Percentiles rank a stretch among this genome's conserved stretches.
Evolutionary conservation across 2,888 invertebrate species (phyloP).

Genomic region (Gymnoscelis rufifasciata): DNA sequence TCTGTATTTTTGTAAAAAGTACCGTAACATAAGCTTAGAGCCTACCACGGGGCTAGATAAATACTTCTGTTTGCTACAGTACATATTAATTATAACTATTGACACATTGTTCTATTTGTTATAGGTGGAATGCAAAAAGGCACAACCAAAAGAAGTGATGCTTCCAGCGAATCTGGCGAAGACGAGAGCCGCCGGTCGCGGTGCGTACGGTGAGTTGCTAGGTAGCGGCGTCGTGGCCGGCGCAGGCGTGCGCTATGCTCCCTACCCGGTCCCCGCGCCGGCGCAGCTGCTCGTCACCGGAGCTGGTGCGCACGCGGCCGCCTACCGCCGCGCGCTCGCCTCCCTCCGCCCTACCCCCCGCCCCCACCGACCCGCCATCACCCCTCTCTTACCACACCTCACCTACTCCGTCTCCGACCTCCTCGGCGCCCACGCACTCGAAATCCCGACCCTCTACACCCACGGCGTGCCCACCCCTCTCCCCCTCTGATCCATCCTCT

Average conservation of each 20-base stretch:
- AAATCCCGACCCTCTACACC: slow-evolving; percentile 84
- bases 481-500: slow-evolving; percentile 75
- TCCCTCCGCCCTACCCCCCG: slow-evolving; percentile 65
- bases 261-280: slow-evolving; percentile 79
- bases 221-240: slow-evolving; percentile 83
- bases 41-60: too few relatives aligned
- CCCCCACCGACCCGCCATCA: slow-evolving; percentile 58
- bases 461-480: slow-evolving; percentile 80
- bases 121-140: slow-evolving; percentile 99
- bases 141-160: slow-evolving; percentile 99
- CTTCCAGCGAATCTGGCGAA: slow-evolving; percentile 97
- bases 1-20: too few relatives aligned
- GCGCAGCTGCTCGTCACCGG: slow-evolving; percentile 62
- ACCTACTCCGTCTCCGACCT: slow-evolving; percentile 75
- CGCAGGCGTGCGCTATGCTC: slow-evolving; percentile 81
- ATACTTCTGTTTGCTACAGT: too few relatives aligned
- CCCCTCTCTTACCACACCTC: slow-evolving; percentile 65
- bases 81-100: too few relatives aligned
- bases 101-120: slow-evolving; percentile 40
- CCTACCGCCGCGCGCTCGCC: slow-evolving; percentile 69
- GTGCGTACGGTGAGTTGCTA: slow-evolving; percentile 99
- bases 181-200: slow-evolving; percentile 96
- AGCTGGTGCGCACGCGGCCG: slow-evolving; percentile 56
- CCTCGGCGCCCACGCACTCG: slow-evolving; percentile 84
- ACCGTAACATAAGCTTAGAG: too few relatives aligned